Evolutionary conservation across 2,113 vertebrate species (phyloP).

Genomic region (Mormoops blainvillei): DNA sequence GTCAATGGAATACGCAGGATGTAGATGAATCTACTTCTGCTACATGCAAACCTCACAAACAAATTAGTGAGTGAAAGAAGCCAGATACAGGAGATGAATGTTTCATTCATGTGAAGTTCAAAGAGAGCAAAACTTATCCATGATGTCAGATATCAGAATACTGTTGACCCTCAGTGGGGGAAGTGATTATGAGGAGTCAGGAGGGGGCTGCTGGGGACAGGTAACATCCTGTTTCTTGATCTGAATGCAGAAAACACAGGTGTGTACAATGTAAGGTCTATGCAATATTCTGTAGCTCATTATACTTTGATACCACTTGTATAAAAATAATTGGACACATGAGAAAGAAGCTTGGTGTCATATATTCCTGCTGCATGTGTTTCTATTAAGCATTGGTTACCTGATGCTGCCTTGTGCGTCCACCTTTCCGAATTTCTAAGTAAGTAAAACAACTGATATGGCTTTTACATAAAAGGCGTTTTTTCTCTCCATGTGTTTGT

Average conservation of each 20-base stretch:
- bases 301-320: neutral
- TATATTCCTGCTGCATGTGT: rapidly evolving
- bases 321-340: neutral
- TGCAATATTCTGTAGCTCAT: neutral
- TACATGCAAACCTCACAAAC: neutral
- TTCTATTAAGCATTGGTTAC: neutral
- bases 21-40: neutral
- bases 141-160: neutral
- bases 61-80: neutral
- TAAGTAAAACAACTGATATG: neutral
- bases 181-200: neutral
- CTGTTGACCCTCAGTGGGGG: neutral
- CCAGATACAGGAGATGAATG: neutral
- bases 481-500: too few relatives aligned
- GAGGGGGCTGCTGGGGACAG: neutral
- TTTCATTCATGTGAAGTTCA: neutral
- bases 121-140: neutral
- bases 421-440: neutral
- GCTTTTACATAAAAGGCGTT: neutral
- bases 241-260: neutral
- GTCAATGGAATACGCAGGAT: neutral
- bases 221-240: neutral
- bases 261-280: neutral
- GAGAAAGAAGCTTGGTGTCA: neutral
- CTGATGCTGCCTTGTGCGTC: neutral